Evolutionary conservation across 2,888 invertebrate genomes (phyloP).

Genomic region (Limnephilus auricula): DNA sequence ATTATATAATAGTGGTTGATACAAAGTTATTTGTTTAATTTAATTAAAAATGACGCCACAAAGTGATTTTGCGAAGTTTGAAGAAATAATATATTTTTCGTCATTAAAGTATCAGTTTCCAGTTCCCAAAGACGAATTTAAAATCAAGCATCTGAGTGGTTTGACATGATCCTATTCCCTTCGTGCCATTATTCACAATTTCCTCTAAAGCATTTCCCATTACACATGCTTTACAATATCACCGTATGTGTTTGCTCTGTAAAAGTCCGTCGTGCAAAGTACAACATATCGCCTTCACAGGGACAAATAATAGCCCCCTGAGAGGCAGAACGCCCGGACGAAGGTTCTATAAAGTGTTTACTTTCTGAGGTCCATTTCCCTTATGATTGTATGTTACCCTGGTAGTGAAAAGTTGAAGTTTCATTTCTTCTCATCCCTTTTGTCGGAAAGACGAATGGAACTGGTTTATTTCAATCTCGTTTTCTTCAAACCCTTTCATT

Average conservation of each 20-base stretch:
- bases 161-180: not conserved
- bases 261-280: not conserved
- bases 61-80: too few relatives aligned
- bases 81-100: too few relatives aligned
- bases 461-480: not conserved
- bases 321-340: not conserved
- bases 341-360: conserved; percentile 32
- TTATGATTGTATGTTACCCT: not conserved
- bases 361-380: conserved; percentile 19
- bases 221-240: not conserved
- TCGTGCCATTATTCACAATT: conserved; percentile 20
- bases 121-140: not conserved
- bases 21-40: too few relatives aligned
- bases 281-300: not conserved
- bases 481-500: not conserved
- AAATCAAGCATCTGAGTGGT: not conserved
- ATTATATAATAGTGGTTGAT: too few relatives aligned
- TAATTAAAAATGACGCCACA: too few relatives aligned
- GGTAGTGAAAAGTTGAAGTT: not conserved
- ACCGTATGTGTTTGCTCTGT: not conserved
- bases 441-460: not conserved
- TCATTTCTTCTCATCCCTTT: not conserved
- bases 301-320: conserved; percentile 25
- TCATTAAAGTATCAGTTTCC: not conserved
- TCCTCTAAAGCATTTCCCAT: not conserved